Evolutionary conservation across 2,888 invertebrate species (phyloP), one percentile per base, ranked within the genome.

Genomic region (Opisthograptis luteolata): DNA sequence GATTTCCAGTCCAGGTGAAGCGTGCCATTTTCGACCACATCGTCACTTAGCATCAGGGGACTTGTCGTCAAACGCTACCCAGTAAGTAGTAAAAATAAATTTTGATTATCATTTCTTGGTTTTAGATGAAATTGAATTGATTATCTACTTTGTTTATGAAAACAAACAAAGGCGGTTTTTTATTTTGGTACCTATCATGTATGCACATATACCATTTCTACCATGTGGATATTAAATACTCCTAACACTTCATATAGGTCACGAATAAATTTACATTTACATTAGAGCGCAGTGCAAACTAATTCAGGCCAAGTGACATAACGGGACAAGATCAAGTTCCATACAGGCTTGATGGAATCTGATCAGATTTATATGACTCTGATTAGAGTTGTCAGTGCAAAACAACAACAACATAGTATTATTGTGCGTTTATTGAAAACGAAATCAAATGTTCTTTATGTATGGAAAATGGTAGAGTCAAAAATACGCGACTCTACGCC

Each of bases 261-360:
- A 44, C 24, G 44, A 44, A 39, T 28, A 9, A 43, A 44, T 44
- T 50, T 27, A 32, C 36, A 44, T 40, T 34, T 30, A 17, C 28
- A 41, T 39, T 31, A 52, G 35, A n/a, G 20, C 35, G 32, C 12
- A 10, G 19, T 24, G 7, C 36, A 13, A 24, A 7, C 17, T 12
- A 37, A 67, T 70, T 66, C 62, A 62, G 67, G 58, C 43, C 62
- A 62, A 41, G 49, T 53, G 43, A 50, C 57, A 48, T 58, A 56
- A 54, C 53, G 52, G 49, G 40, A 22, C 41, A 49, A 59, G 55
- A 73, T 73, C 62, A 57, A 58, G 60, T 73, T 73, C 54, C 64
- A 54, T 45, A 50, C 19, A 67, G 51, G 68, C 64, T 72, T 71
- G 71, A 53, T 49, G 56, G 53, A 59, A 58, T 20, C 37, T 19